Conservation (phyloP, 2,888 invertebrate genomes). For the Opisthograptis luteolata region DNA sequence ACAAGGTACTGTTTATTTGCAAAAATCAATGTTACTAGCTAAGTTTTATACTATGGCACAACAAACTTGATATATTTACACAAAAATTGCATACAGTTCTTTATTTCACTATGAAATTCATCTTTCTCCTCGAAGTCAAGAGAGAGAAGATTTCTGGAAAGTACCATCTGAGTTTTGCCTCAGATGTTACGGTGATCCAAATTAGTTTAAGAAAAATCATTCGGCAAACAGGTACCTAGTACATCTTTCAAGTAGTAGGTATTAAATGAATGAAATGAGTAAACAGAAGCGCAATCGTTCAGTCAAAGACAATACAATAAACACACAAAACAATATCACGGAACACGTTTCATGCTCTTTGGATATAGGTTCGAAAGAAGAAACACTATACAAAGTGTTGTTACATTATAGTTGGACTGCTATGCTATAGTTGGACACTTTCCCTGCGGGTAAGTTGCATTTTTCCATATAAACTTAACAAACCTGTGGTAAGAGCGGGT, state of each 20-base stretch:
- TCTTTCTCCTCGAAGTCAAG: neutral
- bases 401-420: too few species aligned
- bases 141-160: too few species aligned
- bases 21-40: neutral
- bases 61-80: constrained; percentile 1
- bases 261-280: constrained; percentile 7
- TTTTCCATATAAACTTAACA: too few species aligned
- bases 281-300: constrained; percentile 19
- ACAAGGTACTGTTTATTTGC: neutral
- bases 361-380: neutral
- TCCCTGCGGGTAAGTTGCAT: too few species aligned
- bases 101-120: neutral
- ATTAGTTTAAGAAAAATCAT: neutral
- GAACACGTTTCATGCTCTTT: constrained; percentile 20
- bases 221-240: constrained; percentile 24
- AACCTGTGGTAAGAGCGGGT: constrained; percentile 96
- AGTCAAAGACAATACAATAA: constrained; percentile 19
- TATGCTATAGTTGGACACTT: too few species aligned
- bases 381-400: neutral
- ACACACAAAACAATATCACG: constrained; percentile 11
- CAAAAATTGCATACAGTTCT: neutral
- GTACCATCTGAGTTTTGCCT: too few species aligned
- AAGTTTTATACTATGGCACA: too few species aligned
- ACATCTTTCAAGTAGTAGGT: too few species aligned
- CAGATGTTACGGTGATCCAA: too few species aligned